Base-by-base conservation (phyloP, 2,797 vertebrate species). In the Hybognathus amarus region DNA sequence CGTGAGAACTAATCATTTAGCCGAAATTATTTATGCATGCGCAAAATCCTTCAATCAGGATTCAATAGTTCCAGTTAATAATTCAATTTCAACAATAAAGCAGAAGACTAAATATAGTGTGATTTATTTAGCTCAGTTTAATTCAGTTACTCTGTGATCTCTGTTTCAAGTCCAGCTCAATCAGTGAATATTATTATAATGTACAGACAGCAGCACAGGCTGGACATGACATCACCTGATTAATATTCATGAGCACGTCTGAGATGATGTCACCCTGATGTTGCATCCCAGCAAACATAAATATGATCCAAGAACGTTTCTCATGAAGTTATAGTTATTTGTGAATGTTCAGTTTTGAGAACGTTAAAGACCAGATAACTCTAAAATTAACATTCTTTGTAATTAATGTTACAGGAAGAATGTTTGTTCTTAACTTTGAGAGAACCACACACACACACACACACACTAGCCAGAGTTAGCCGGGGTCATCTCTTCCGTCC, bases 241-340 rank as follows among this genome's bases (percentile, higher is more conserved):
- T 75, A 75, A 75, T 54, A 75, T 75, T 75, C 73, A 75, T 56
- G 73, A 56, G 73, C 50, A 12, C 18, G 0, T 33, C 71, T 33
- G 69, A 9, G 7, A 12, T 24, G 38, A 45, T 17, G n/a, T 45
- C 67, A 9, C n/a, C 50, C 56, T n/a, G 22, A 56, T 54, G 52
- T 54, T 54, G 22, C 54, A n/a, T 56, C 52, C 10, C n/a, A 59
- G n/a, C 56, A 59, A 24, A 59, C 4, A 20, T 20, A 8, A 3
- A 20, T 52, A 9, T 52, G 50, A 8, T 47, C 40, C 3, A 42
- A 42, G 9, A 11, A 8, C 2, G 10, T 11, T 42, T 42, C 45
- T 15, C 13, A 47, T 47, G 4, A 47, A 1, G 45, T 13, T n/a
- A 47, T 15, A 1, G 15, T 36, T n/a, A n/a, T n/a, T n/a, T 59